Percentiles rank a stretch among this genome's conserved stretches.
phyloP scores from a whole-genome alignment of 1,140 invertebrate species.

The Penaeus japonicus region DNA sequence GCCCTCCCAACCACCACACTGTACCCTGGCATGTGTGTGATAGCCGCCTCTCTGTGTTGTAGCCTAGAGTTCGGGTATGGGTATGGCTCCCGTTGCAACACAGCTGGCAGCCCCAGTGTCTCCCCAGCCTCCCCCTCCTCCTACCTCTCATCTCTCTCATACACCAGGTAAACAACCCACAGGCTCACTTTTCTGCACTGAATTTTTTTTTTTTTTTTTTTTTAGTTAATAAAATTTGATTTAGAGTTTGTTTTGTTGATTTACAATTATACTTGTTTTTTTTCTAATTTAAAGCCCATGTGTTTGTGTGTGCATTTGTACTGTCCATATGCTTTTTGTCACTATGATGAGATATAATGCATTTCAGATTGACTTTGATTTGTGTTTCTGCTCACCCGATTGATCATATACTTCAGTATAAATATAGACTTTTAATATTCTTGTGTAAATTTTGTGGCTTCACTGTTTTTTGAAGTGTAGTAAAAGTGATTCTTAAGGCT shows the following conservation, averaged over 20 bases:
- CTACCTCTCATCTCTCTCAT: constrained; percentile 52
- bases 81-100: constrained; percentile 49
- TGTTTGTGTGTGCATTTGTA: too few relatives aligned
- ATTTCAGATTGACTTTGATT: too few relatives aligned
- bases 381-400: too few relatives aligned
- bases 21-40: constrained; percentile 28
- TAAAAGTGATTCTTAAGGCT: too few relatives aligned
- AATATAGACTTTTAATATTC: too few relatives aligned
- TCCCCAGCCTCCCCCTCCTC: constrained; percentile 49
- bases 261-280: not conserved
- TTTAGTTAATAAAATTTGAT: not conserved
- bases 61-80: constrained; percentile 44
- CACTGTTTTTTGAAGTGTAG: too few relatives aligned
- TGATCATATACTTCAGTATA: too few relatives aligned
- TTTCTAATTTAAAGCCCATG: too few relatives aligned
- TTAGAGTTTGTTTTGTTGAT: not conserved
- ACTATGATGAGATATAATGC: too few relatives aligned
- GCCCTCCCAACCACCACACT: too few relatives aligned
- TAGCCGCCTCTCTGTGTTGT: constrained; percentile 44
- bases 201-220: not conserved
- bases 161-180: constrained; percentile 38
- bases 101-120: constrained; percentile 40
- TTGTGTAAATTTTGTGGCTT: too few relatives aligned
- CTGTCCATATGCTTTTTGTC: too few relatives aligned
- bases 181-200: not conserved